phyloP scores from a whole-genome alignment of 2,888 invertebrate genomes.

The Quadriops clusia region DNA sequence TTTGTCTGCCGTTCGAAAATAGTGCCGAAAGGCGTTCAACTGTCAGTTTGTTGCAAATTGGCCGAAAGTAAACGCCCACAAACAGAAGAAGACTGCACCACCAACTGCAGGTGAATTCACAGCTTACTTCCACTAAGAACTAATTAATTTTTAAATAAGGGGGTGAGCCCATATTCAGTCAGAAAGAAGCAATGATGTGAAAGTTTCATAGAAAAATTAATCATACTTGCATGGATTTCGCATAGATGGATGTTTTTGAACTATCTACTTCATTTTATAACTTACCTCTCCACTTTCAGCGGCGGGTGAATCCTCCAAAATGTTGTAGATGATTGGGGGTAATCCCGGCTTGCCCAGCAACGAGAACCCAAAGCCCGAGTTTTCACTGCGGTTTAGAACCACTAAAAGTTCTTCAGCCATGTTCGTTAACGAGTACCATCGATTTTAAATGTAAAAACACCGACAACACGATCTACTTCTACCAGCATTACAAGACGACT shows the following conservation, averaged over 20 bases:
- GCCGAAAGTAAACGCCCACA: no score
- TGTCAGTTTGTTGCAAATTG: no score
- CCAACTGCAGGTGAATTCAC: no score
- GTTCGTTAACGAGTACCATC: slow-evolving; percentile 31
- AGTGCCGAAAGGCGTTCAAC: no score
- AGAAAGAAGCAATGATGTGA: not conserved
- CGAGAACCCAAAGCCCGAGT: slow-evolving; percentile 84
- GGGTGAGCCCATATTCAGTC: not conserved
- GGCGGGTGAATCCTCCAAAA: slow-evolving; percentile 86
- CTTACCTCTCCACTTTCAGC: slow-evolving; percentile 81
- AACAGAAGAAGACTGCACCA: no score
- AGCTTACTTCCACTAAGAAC: no score
- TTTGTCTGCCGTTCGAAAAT: no score
- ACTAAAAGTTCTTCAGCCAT: slow-evolving; percentile 87
- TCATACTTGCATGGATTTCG: slow-evolving; percentile 6
- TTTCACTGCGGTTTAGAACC: slow-evolving; percentile 76
- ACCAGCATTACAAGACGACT: slow-evolving; percentile 29
- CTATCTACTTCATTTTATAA: no score
- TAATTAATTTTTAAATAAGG: slow-evolving; percentile 4
- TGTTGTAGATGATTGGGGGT: slow-evolving; percentile 88
- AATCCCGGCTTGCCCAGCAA: slow-evolving; percentile 81
- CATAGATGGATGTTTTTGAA: slow-evolving; percentile 6
- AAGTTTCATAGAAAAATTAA: no score
- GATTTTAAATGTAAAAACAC: slow-evolving; percentile 27
- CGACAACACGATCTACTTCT: slow-evolving; percentile 25